These are phyloP conservation scores for Drosophila parthenogenetica DNA, from an alignment of 2,888 invertebrate species.

Conservation along the genomic window DNA sequence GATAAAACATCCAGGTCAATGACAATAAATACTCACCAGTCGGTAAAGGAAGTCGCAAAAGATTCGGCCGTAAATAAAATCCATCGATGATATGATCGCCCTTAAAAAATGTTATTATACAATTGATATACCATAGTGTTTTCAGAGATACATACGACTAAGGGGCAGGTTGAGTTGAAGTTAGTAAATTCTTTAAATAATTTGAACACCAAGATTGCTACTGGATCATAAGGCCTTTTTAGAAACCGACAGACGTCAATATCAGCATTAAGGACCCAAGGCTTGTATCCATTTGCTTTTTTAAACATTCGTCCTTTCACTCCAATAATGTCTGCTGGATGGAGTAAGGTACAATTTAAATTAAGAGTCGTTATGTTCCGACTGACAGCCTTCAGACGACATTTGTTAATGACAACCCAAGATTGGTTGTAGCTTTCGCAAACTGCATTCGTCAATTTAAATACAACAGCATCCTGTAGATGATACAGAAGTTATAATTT, in stretches of 20 bases:
- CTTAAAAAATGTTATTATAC: not conserved
- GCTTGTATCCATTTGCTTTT: conserved; percentile 47
- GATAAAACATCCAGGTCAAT: not conserved
- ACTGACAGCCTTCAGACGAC: conserved; percentile 37
- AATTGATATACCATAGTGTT: too few species aligned
- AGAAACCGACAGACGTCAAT: conserved; percentile 30
- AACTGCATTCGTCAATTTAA: conserved; percentile 47
- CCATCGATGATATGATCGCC: not conserved
- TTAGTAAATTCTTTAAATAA: conserved; percentile 19
- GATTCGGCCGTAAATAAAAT: not conserved
- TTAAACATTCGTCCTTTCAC: not conserved
- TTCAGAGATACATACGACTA: conserved; percentile 16
- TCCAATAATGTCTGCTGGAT: conserved; percentile 21
- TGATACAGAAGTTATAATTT: too few species aligned
- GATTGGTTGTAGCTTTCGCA: conserved; percentile 47
- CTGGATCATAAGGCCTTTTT: conserved; percentile 15
- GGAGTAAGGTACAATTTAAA: conserved; percentile 6
- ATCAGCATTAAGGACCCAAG: conserved; percentile 4
- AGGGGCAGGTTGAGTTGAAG: conserved; percentile 36
- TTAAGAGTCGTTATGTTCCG: conserved; percentile 26
- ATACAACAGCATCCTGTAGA: conserved; percentile 29
- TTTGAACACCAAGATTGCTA: not conserved
- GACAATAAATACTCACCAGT: not conserved
- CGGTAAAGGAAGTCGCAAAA: not conserved
- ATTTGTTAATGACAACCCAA: conserved; percentile 41